These are phyloP conservation scores for Pyxicephalus adspersus DNA, from an alignment of 2,113 vertebrate species.

Conservation along the genomic window DNA sequence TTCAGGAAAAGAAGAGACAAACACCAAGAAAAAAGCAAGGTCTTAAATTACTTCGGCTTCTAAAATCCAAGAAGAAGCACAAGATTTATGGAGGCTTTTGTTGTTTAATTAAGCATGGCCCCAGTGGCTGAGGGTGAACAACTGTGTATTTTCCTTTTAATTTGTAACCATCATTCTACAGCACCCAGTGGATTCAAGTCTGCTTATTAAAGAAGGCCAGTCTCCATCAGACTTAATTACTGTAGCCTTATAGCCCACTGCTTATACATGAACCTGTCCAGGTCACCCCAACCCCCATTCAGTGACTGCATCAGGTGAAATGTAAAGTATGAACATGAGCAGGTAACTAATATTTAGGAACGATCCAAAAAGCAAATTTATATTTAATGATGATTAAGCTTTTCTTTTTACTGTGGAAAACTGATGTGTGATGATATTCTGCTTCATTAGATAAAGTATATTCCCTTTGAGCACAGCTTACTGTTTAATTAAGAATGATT, in stretches of 20 bases:
- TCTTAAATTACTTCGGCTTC: conserved; percentile 11
- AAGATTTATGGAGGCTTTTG: conserved; percentile 35
- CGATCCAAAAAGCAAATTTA: background rate
- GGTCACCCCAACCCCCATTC: background rate
- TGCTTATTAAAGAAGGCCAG: conserved; percentile 26
- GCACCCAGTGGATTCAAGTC: background rate
- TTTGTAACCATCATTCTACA: conserved; percentile 25
- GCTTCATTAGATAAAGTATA: background rate
- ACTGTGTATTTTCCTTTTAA: conserved; percentile 19
- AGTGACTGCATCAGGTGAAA: background rate
- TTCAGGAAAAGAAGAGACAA: background rate
- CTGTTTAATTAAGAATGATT: conserved; percentile 5
- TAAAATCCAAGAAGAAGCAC: background rate
- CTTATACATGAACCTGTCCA: background rate
- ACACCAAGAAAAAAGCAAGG: conserved; percentile 3
- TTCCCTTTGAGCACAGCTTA: background rate
- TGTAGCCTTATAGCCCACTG: background rate
- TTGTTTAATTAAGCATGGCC: conserved; percentile 48
- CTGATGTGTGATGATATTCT: conserved; percentile 1
- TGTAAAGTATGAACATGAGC: background rate
- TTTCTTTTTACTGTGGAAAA: background rate
- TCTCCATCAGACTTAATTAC: conserved; percentile 4
- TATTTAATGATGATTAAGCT: background rate
- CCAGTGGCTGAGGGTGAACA: background rate
- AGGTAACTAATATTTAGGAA: background rate